Base-by-base conservation (phyloP, 1,140 invertebrate genomes). In the Diorhabda sublineata region DNA sequence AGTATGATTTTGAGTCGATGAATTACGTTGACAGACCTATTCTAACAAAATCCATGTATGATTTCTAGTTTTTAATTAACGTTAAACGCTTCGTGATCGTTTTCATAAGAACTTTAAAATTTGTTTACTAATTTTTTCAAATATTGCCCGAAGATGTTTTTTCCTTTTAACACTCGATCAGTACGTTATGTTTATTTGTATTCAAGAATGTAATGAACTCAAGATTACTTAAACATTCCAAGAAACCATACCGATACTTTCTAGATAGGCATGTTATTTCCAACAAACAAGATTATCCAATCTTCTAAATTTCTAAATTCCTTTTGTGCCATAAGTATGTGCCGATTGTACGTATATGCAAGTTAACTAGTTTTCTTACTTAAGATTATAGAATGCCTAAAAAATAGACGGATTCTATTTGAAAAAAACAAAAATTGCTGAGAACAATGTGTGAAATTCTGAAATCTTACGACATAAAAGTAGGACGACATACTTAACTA, bases 301-400 rank as follows among this genome's bases (percentile, higher is more conserved):
- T 62, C 45, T 62, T 62, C 61, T 62, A 62, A 62, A 62, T 62
- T 62, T 62, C 61, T 62, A 62, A 62, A 62, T 62, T 62, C 61
- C 61, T 44, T 62, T n/a, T 62, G 44, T 5, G 61, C 43, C 45
- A 62, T 45, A 44, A 44, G 61, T 52, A 52, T 52, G 47, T 52
- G 47, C 47, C 47, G 47, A 52, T 52, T 52, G 47, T 52, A 52
- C 47, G 47, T 52, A 52, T 52, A 8, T 52, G 47, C 47, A 52
- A 52, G 6, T 52, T 52, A 52, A 52, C 47, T 52, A 52, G 47
- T 52, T 52, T 52, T 52, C 47, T 52, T 52, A 52, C 47, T 52
- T 52, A 52, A 52, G 6, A 52, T 52, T 8, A 26, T 26, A 26
- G 26, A 26, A 26, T 26, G 26, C 26, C 26, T 26, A 26, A 26